Base-by-base conservation (phyloP, 2,888 invertebrate genomes). In the Seira musarum region DNA sequence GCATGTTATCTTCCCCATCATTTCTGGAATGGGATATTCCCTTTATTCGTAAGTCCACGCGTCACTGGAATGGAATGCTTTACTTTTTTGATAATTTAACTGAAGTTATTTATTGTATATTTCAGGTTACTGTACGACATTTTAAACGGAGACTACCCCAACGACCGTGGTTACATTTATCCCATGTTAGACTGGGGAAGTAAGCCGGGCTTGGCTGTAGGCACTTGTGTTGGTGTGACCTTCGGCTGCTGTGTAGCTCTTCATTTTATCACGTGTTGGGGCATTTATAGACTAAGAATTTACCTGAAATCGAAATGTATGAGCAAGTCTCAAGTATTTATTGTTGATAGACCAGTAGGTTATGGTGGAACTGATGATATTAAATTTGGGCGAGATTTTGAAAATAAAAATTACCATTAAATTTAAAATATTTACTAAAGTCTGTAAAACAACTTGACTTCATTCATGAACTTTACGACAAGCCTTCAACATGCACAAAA, bases 1-100 rank as follows among this genome's bases (percentile, higher is more conserved):
- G 5, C 83, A 84, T 46, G 67, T 80, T 21, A 61, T 85, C 8
- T 85, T 82, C 67, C 77, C 83, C 10, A 60, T 77, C 0, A 13
- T 78, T 0, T 22, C 21, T 6, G 83, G 69, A 10, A 0, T 82
- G 0, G n/a, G 35, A 24, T 84, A 84, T 19, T 21, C 22, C 2
- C 2, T 67, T 6, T 84, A 83, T 71, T 64, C 84, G 84, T 84
- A 75, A 80, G 78, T 25, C 19, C 17, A 6, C 46, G 17, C 8
- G 22, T 65, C 17, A n/a, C 10, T 57, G n/a, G 17, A n/a, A n/a
- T 13, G n/a, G n/a, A 60, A 13, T 60, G 21, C 60, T 17, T 71
- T 24, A 40, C 5, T 8, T 8, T 40, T 40, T 40, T 40, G 40
- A 40, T 40, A 40, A 40, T 15, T 24, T n/a, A n/a, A n/a, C n/a